Base-by-base conservation (phyloP, 2,888 invertebrate genomes). In the Athrips mouffetella region DNA sequence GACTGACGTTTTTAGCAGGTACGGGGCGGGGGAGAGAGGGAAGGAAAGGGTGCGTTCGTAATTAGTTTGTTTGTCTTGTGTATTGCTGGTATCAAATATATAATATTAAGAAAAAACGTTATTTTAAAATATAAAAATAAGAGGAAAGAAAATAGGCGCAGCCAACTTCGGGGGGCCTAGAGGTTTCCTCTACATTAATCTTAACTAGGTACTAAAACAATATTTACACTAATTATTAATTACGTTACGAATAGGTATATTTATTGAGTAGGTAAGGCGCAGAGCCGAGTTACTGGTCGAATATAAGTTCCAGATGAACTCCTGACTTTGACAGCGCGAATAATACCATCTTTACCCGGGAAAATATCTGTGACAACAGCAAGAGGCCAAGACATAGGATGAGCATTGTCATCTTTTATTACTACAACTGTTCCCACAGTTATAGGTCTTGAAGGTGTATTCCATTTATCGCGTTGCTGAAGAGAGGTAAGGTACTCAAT, bases 401-500 rank as follows among this genome's bases (percentile, higher is more conserved):
- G 33, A 8, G 13, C 6, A n/a, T 45, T 33, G 13, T 45, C 45
- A 1, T n/a, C n/a, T 3, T 7, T 3, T 3, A 45, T 23, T 3
- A 45, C 7, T 6, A 45, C 45, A 2, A 45, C 13, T 5, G 11
- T 33, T 7, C 46, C 46, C 10, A 21, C 16, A 5, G 2, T 25
- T 10, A 46, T 18, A 5, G 35, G 21, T n/a, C 7, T 8, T 4
- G 20, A n/a, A 3, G 21, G 20, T 3, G 35, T 45, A 18, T 40
- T 40, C 49, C 49, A 49, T 21, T 39, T 45, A 10, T 45, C 11
- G 2, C 49, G n/a, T 20, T 4, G 8, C 18, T 49, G 49, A 7
- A 49, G 31, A 2, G 37, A 23, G 13, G 21, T 16, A 3, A 49
- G 20, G 15, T 50, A 50, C 21, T 50, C 50, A 1, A 15, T n/a